Base-by-base conservation (phyloP, 1,140 invertebrate species). In the Apis florea region DNA sequence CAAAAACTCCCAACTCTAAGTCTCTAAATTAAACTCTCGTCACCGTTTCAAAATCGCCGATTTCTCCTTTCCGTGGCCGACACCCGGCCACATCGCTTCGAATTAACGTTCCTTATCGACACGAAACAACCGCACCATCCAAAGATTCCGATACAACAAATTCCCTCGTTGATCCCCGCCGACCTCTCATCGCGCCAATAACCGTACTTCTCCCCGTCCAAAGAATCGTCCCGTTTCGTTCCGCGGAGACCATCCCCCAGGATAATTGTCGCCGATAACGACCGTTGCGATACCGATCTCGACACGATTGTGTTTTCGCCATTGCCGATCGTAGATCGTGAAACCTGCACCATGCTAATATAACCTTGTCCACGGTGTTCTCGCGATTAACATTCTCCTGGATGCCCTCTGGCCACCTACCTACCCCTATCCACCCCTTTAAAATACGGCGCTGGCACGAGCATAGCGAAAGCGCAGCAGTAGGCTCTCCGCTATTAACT, bases 401-500 rank as follows among this genome's bases (percentile, higher is more conserved):
- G 83, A 63, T 87, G 70, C 85, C 73, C 85, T 70, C 83, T 84
- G 78, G 49, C 72, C 56, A 74, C n/a, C 51, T 56, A 26, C n/a
- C 73, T 56, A n/a, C 69, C 31, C 26, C 51, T 31, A 24, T 72
- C 70, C 70, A 15, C 51, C 31, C 31, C 82, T 87, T 87, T 87
- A 87, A 87, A 87, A 87, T 87, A 87, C 77, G 84, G 58, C 80
- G 31, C 49, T 69, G 77, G 71, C 31, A 3, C 54, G 24, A 26
- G 47, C n/a, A 56, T 21, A 61, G 54, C 24, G 40, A 2, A 56
- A 58, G 21, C 26, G 31, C 11, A 49, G n/a, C 31, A 54, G 67
- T 61, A 82, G 54, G 31, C 76, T 79, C 82, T 58, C 75, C 53
- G 72, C 86, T 88, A 88, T 87, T 88, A 88, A 88, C 85, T 88